Evolutionary conservation across 1,140 invertebrate species (phyloP), one percentile per base, ranked within the genome.

Genomic region (Pseudobourletiella spinata): DNA sequence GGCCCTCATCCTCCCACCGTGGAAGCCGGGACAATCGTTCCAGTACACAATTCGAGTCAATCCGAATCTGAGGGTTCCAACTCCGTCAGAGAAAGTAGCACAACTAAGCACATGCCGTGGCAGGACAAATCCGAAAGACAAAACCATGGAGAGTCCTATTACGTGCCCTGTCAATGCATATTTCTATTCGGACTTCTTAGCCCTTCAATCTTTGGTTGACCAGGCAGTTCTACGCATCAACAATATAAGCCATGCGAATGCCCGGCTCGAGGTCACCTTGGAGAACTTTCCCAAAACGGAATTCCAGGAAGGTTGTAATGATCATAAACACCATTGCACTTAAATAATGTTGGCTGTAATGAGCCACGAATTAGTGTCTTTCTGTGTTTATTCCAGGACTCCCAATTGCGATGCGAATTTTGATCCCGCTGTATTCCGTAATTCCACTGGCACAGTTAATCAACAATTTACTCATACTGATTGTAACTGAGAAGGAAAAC

Each of bases 401-500:
- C 25, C 30, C 66, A 22, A 32, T 50, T 0, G 46, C 60, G 30
- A 6, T 68, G 18, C 79, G 87, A 28, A 83, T 85, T 44, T 79
- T 89, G 30, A 86, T 90, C 73, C 86, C 88, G 14, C 79, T 90
- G 64, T 91, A 89, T 71, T 87, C 89, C 81, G 86, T 90, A 39
- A 81, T 91, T 76, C 86, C 88, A 1, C 77, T 90, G 48, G 86
- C 86, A 0, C 86, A 88, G 72, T 87, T 91, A 73, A 84, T 91
- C 68, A 87, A 86, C 16, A 89, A 89, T 73, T 79, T 92, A 3
- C 77, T 89, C 46, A 86, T 89, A 72, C 78, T 88, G 42, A 85
- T 93, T 48, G 87, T 93, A 0, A 85, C 86, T 2, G 89, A 93
- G 72, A 93, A 93, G 71, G 88, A 91, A 74, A 87, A 86, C 64